Evolutionary conservation across 2,888 invertebrate genomes (phyloP), one percentile per base, ranked within the genome.

Genomic region (Coelinius sp.): DNA sequence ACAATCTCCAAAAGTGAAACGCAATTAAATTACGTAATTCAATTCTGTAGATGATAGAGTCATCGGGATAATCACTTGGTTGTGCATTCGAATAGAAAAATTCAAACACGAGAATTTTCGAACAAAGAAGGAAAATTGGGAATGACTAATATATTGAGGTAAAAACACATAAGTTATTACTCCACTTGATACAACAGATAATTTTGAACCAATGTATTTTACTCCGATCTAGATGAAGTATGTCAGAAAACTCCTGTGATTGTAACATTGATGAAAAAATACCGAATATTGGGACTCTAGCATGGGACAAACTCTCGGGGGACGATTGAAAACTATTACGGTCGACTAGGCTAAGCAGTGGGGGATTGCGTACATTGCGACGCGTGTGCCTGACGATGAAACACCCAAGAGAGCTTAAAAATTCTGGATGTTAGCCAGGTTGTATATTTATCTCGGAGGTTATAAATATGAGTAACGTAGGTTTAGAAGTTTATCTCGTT

Each of bases 321-420:
- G 59, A 35, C 31, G 59, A 31, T 27, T 78, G 80, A 62, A 41
- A 59, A 81, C 83, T 84, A 81, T 85, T 84, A 83, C 83, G 75
- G 79, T 79, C 76, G 73, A 76, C 77, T 59, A 35, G 59, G 59
- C 31, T 20, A 8, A 71, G 66, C 70, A 20, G 35, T 59, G 31
- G 31, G 59, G 59, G 35, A 59, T 59, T 59, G 59, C 59, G 59
- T 59, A 59, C 17, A 31, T 31, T 20, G 8, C 35, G 20, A 35
- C 59, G 59, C 56, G 56, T 27, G 56, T 56, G 56, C 24, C 14
- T 4, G 27, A 56, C 44, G 56, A 56, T 56, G 56, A 56, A 56
- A 27, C 56, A 27, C 17, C 56, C 56, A 25, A 8, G 56, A 14
- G 56, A 27, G 59, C 20, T 35, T 49, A 27, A 53, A 53, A 35